Percentiles rank a stretch among this genome's conserved stretches.
These are phyloP conservation scores for Oncorhynchus tshawytscha DNA, from an alignment of 2,113 vertebrate genomes.

Conservation along the genomic window DNA sequence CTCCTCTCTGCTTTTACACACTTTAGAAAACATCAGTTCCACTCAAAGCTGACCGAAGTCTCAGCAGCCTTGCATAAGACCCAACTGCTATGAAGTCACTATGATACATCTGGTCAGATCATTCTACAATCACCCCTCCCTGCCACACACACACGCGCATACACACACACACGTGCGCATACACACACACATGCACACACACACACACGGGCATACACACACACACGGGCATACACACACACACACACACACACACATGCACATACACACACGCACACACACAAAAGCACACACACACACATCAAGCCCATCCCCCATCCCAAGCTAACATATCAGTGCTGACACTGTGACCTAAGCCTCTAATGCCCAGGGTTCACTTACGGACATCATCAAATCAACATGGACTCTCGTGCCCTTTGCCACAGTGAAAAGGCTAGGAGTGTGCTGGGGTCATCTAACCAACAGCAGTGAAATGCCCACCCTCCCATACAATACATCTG, in stretches of 20 bases:
- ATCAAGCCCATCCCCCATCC: neutral
- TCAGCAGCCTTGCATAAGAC: neutral
- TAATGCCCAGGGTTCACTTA: neutral
- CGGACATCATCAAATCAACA: neutral
- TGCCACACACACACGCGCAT: neutral
- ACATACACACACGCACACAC: too few relatives aligned
- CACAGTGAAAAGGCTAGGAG: neutral
- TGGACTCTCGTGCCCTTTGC: neutral
- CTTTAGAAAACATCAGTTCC: neutral
- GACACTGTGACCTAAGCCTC: neutral
- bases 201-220: neutral
- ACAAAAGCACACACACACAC: too few relatives aligned
- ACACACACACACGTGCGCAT: neutral
- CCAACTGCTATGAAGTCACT: neutral
- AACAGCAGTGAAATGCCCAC: neutral
- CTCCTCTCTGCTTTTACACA: neutral
- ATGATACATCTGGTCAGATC: neutral
- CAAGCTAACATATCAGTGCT: neutral
- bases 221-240: neutral
- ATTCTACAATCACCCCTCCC: neutral
- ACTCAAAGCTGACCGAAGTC: neutral
- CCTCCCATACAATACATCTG: neutral
- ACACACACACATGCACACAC: neutral
- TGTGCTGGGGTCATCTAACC: neutral
- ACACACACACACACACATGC: too few relatives aligned